Evolutionary conservation across 1,140 invertebrate genomes (phyloP).

Genomic region (Tetragonula clypearis): DNA sequence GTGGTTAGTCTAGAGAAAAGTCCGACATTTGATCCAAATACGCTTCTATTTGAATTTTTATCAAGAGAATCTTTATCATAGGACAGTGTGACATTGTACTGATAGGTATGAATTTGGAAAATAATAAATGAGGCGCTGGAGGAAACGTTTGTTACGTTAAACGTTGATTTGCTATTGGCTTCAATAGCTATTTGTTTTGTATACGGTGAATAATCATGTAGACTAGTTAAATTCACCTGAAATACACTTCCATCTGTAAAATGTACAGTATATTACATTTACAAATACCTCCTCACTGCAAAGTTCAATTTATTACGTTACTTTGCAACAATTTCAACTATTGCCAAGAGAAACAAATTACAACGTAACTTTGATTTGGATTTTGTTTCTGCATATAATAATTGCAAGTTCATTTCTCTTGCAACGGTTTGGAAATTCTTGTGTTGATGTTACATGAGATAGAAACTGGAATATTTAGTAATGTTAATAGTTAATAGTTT

Average conservation of each 20-base stretch:
- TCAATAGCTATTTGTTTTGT: slow-evolving; percentile 57
- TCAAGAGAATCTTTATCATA: slow-evolving; percentile 76
- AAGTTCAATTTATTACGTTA: neutral
- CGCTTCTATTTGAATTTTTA: slow-evolving; percentile 71
- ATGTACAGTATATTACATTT: slow-evolving; percentile 27
- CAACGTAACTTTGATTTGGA: neutral
- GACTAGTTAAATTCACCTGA: slow-evolving; percentile 37
- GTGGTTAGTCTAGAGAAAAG: slow-evolving; percentile 77
- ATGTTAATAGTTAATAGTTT: neutral
- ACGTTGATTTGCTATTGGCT: slow-evolving; percentile 67
- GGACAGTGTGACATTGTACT: slow-evolving; percentile 84
- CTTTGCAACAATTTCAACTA: neutral
- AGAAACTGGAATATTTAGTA: neutral
- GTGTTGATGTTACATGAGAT: neutral
- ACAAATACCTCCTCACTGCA: neutral
- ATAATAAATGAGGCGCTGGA: slow-evolving; percentile 83
- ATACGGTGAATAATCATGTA: slow-evolving; percentile 49
- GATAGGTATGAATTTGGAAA: slow-evolving; percentile 86
- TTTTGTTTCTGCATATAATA: too few relatives aligned
- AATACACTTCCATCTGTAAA: slow-evolving; percentile 56
- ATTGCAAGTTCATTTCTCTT: neutral
- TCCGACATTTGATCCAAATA: slow-evolving; percentile 85
- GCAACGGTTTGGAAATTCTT: neutral
- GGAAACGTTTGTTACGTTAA: slow-evolving; percentile 82
- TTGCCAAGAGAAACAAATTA: neutral